These are phyloP conservation scores for Phalera bucephala DNA, from an alignment of 2,888 invertebrate genomes.

Conservation along the genomic window DNA sequence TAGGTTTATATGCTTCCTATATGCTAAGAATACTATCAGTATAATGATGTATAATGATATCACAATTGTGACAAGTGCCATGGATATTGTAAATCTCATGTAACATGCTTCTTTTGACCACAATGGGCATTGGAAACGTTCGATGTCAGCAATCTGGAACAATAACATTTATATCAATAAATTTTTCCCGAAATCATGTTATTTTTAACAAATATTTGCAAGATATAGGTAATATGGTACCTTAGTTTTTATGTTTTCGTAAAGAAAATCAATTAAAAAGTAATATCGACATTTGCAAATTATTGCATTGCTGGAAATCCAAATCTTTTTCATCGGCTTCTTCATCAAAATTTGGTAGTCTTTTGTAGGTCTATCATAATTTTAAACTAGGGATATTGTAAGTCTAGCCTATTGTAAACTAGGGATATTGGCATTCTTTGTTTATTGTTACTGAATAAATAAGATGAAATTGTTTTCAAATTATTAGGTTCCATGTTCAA, in stretches of 20 bases:
- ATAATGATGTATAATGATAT: slow-evolving; percentile 36
- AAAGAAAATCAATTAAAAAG: slow-evolving; percentile 73
- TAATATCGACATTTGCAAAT: slow-evolving; percentile 86
- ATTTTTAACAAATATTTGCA: too few relatives aligned
- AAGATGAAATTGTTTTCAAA: slow-evolving; percentile 60
- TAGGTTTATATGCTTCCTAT: slow-evolving; percentile 42
- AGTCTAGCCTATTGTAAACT: slow-evolving; percentile 64
- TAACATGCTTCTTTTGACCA: slow-evolving; percentile 55
- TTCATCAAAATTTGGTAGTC: slow-evolving; percentile 40
- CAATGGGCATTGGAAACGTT: slow-evolving; percentile 47
- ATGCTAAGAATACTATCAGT: slow-evolving; percentile 41
- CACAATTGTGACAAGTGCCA: slow-evolving; percentile 38
- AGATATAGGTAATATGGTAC: slow-evolving; percentile 39
- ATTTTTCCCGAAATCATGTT: too few relatives aligned
- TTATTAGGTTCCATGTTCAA: slow-evolving; percentile 71
- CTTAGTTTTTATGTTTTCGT: slow-evolving; percentile 45
- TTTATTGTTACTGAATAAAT: slow-evolving; percentile 70
- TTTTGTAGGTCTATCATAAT: slow-evolving; percentile 26
- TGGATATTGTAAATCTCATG: slow-evolving; percentile 44
- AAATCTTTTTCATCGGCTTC: slow-evolving; percentile 70
- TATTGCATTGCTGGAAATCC: slow-evolving; percentile 87
- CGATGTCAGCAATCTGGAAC: slow-evolving; percentile 56
- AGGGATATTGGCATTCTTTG: slow-evolving; percentile 72
- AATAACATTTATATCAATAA: too few relatives aligned
- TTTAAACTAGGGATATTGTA: slow-evolving; percentile 57